A percentile compares a stretch with the other conserved stretches of the same genome.
These are phyloP conservation scores for Hirtodrosophila histrioides DNA, from an alignment of 2,888 invertebrate genomes.

Conservation along the genomic window DNA sequence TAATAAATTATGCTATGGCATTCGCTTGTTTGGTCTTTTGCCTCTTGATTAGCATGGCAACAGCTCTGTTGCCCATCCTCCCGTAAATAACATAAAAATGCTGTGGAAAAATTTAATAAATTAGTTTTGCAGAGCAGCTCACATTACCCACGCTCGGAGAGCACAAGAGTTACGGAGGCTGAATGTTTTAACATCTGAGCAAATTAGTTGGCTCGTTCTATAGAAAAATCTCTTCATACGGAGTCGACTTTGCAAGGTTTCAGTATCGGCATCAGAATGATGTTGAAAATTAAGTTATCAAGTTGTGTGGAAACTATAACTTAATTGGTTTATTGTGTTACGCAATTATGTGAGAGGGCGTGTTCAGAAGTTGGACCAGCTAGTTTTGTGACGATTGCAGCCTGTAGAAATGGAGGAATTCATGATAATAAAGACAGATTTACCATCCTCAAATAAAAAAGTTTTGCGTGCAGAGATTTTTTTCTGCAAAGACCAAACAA, in stretches of 20 bases:
- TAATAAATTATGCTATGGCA: constrained; percentile 77
- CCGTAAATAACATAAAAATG: constrained; percentile 10
- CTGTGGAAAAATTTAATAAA: constrained; percentile 50
- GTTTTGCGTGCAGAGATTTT: too few relatives aligned
- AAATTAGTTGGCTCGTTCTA: constrained; percentile 40
- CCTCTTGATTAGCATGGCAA: constrained; percentile 53
- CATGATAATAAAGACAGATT: constrained; percentile 12
- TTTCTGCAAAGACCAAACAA: too few relatives aligned
- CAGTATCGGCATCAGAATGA: constrained; percentile 46
- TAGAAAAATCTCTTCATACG: constrained; percentile 35
- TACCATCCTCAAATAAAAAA: too few relatives aligned
- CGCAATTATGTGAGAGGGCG: constrained; percentile 46
- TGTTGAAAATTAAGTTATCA: constrained; percentile 55
- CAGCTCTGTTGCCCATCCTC: constrained; percentile 2
- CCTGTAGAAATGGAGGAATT: constrained; percentile 8
- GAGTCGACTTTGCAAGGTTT: constrained; percentile 15
- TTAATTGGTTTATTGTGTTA: constrained; percentile 66
- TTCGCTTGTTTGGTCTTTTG: constrained; percentile 41
- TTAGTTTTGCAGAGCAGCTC: constrained; percentile 34
- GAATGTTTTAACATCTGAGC: constrained; percentile 27
- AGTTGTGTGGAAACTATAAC: constrained; percentile 56
- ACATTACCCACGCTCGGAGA: constrained; percentile 17
- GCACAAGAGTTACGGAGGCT: not conserved
- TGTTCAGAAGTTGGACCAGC: constrained; percentile 21
- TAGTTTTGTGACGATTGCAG: constrained; percentile 14